Evolutionary conservation across 2,888 invertebrate species (phyloP), one percentile per base, ranked within the genome.

Genomic region (Mesorhabditis belari): DNA sequence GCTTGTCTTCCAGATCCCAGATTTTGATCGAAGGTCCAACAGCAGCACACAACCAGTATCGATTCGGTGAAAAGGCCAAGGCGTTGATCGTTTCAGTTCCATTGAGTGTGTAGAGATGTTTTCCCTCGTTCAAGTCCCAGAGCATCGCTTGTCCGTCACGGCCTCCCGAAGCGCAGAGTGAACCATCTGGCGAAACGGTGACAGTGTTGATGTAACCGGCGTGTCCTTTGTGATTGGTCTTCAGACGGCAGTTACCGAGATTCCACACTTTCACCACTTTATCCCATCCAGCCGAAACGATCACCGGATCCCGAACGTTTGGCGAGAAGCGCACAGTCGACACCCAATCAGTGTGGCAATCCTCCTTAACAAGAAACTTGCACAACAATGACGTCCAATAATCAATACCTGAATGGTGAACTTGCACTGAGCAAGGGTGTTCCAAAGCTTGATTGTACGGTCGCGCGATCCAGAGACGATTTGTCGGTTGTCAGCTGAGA

Each of bases 1-100:
- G 92, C 87, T 98, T 98, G 85, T 92, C 93, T 85, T 98, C 96
- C 84, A 98, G 87, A 86, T 99, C 96, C 96, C 96, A 98, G 83
- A 98, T 96, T 85, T 94, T 95, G 83, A 98, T 95, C 77, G 90
- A 90, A 69, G 94, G 91, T 77, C 96, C 96, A 80, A 91, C 95
- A 24, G 98, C 98, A 81, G 95, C 98, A 84, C 98, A 98, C 71
- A 99, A 87, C 98, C 98, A 98, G 82, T 98, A 98, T 66, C 73
- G 81, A 86, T 98, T 98, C 68, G 98, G 98, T 69, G 94, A 94
- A 88, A 99, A 98, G 87, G 93, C 92, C 78, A 98, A 86, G 4
- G 96, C 91, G 78, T 94, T 95, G 85, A 98, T 96, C 83, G 91
- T 91, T 82, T 95, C 95, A 84, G 93, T 94, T 84, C 96, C 96